Evolutionary conservation across 2,113 vertebrate genomes (phyloP).

Genomic region (Clinocottus analis): DNA sequence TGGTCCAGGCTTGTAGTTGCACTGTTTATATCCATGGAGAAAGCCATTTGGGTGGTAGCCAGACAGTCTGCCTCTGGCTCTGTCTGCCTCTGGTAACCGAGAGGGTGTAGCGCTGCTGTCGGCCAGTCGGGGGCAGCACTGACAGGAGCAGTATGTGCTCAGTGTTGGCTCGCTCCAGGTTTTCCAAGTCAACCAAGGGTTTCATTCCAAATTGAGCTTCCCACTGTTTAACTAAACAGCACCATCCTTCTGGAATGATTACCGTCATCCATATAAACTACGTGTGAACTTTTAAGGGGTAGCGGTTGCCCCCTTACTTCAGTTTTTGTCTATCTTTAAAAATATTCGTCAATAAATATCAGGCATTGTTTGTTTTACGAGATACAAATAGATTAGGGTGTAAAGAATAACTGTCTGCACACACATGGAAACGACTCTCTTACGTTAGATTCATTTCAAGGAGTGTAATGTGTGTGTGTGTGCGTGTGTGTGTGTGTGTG

Average conservation of each 20-base stretch:
- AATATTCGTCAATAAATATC: neutral
- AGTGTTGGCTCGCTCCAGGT: neutral
- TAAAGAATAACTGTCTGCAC: constrained; percentile 57
- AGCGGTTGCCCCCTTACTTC: neutral
- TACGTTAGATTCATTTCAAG: constrained; percentile 42
- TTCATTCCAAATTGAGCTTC: constrained; percentile 1
- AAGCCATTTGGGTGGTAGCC: constrained; percentile 77
- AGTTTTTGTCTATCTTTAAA: neutral
- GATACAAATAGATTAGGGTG: constrained; percentile 48
- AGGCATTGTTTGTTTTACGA: neutral
- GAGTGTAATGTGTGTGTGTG: constrained; percentile 15
- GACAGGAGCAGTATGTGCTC: constrained; percentile 7
- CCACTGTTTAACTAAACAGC: neutral
- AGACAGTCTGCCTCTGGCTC: constrained; percentile 72
- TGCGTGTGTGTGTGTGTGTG: neutral
- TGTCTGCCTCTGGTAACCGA: constrained; percentile 56
- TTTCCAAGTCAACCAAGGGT: neutral
- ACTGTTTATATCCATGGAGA: constrained; percentile 80
- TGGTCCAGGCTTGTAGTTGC: constrained; percentile 65
- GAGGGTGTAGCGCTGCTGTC: constrained; percentile 21
- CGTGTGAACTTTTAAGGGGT: too few species aligned
- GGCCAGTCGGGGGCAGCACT: constrained; percentile 62
- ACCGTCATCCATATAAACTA: neutral
- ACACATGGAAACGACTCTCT: constrained; percentile 45
- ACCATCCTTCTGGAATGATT: neutral